These are phyloP conservation scores for Cryptus armator DNA, from an alignment of 2,888 invertebrate species.

Conservation along the genomic window DNA sequence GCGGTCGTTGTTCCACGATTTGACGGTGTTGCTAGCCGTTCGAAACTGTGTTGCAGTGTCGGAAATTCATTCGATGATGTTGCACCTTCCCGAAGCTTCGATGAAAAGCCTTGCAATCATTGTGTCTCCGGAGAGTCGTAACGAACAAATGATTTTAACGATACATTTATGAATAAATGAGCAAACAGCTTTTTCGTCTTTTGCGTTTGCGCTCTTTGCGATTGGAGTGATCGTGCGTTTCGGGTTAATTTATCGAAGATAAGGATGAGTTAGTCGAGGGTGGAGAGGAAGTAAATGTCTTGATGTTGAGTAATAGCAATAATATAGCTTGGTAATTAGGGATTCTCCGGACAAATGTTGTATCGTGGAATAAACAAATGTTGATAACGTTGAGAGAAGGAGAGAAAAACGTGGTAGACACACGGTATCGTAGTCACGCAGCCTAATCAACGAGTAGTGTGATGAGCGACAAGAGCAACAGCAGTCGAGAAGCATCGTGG, in stretches of 20 bases:
- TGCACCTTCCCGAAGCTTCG: conserved; percentile 28
- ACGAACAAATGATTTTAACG: conserved; percentile 7
- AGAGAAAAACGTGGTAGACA: conserved; percentile 40
- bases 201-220: not conserved
- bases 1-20: conserved; percentile 58
- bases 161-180: conserved; percentile 8
- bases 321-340: conserved; percentile 64
- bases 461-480: conserved; percentile 55
- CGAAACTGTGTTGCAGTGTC: not conserved
- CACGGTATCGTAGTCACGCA: conserved; percentile 67
- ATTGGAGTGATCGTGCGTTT: conserved; percentile 22
- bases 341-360: conserved; percentile 51
- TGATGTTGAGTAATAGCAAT: conserved; percentile 63
- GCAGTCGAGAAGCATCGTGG: conserved; percentile 32
- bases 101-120: conserved; percentile 47
- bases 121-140: conserved; percentile 39
- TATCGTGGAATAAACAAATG: conserved; percentile 66
- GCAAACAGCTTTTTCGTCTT: conserved; percentile 22
- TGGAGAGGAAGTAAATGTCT: conserved; percentile 49
- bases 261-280: conserved; percentile 37
- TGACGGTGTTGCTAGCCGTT: not conserved
- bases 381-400: conserved; percentile 61
- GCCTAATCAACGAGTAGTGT: conserved; percentile 73
- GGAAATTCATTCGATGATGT: conserved; percentile 37
- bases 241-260: conserved; percentile 43